Evolutionary conservation across 30 jellyfish, hydroid and myxozoan genomes (phyloP), one percentile per base, ranked within the genome.

Genomic region (Sanderia malayensis): DNA sequence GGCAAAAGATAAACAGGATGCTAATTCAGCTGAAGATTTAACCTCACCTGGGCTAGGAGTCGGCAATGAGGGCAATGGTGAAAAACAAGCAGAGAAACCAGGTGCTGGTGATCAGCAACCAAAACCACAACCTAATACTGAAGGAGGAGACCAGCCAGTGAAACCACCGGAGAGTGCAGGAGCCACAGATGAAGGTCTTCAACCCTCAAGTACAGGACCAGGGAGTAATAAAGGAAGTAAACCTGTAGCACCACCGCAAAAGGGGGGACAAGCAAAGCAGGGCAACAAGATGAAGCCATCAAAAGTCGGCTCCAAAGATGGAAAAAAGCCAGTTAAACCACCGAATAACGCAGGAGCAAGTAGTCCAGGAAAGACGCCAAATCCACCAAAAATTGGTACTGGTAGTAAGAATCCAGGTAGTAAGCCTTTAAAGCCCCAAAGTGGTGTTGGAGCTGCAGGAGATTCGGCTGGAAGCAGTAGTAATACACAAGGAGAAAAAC

Each of bases 321-420:
- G 64, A 24, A 24, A 2, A 49, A 49, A 15, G 18, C 52, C 52
- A 37, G 52, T 37, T 6, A 37, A 37, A 37, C 52, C 52, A 13
- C 13, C 52, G 13, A 37, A 37, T 37, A 37, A 37, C 13, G 52
- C 52, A 37, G 52, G 52, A 4, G 13, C 52, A 4, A 13, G 6
- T 37, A 37, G 13, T 37, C 52, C 6, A 37, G 52, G 52, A 6
- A 6, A 37, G 52, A 37, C 52, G 13, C 52, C 52, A 13, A 6
- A 13, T 6, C 52, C 52, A 4, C 52, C 52, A 4, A 37, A 37
- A 37, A 37, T 37, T 37, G 80, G 46, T 34, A 45, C 61, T 1
- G 87, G 80, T 37, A 55, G 55, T 1, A 61, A 53, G 29, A 37
- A 46, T 44, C 70, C 32, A 33, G 58, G 68, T 33, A 37, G 46